Evolutionary conservation across 2,888 invertebrate genomes (phyloP).

Genomic region (Flexamia atlantica): DNA sequence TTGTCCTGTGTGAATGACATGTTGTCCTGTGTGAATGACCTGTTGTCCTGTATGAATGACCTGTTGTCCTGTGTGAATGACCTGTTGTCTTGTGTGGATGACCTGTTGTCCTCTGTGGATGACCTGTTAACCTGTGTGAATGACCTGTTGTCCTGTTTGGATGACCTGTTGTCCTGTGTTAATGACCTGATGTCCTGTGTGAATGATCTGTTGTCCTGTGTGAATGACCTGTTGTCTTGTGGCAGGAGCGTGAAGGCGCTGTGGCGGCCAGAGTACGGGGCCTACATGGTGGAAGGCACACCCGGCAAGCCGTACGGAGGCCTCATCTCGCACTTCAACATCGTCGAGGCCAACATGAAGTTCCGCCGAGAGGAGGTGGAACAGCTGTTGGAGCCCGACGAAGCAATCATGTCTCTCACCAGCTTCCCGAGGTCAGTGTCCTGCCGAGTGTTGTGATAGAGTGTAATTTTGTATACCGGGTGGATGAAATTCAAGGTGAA

Average conservation of each 20-base stretch:
- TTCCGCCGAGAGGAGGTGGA: conserved; percentile 91
- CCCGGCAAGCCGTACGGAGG: conserved; percentile 98
- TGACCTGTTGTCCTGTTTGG: no score
- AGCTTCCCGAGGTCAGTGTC: conserved; percentile 90
- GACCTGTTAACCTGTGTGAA: no score
- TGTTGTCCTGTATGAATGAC: no score
- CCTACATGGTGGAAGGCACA: conserved; percentile 99
- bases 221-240: conserved; percentile 50
- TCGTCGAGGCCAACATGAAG: conserved; percentile 98
- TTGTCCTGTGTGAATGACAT: no score
- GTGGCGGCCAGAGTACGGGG: conserved; percentile 99
- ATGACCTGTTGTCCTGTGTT: no score
- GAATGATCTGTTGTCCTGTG: neutral
- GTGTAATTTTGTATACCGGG: no score
- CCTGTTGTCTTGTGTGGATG: no score
- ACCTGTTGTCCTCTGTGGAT: no score
- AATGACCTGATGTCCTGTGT: no score
- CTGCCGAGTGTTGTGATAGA: neutral
- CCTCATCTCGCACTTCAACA: conserved; percentile 96
- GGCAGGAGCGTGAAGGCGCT: conserved; percentile 86
- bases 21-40: no score
- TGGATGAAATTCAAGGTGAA: no score
- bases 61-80: no score
- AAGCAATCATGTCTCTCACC: conserved; percentile 93
- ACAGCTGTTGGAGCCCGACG: conserved; percentile 85